Evolutionary conservation across 2,113 vertebrate genomes (phyloP), one percentile per base, ranked within the genome.

Genomic region (Gavia stellata): DNA sequence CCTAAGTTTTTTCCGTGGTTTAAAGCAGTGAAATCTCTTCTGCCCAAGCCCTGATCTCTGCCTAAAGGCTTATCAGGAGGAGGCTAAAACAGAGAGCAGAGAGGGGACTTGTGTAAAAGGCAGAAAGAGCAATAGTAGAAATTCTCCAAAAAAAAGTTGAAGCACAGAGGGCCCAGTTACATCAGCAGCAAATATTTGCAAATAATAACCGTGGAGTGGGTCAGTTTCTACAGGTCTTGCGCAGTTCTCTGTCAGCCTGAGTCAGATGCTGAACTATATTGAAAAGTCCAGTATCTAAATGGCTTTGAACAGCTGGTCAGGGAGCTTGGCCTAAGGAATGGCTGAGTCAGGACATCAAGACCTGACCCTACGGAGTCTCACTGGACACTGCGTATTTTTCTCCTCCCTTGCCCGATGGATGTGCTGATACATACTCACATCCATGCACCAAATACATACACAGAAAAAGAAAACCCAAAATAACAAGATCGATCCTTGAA

Each of bases 401-500:
- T 85, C 23, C 50, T 71, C 47, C 52, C 25, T 79, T 74, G 50
- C 17, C 23, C 55, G 36, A 62, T 3, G 36, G 42, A 28, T 49
- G 45, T 21, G 34, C 25, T 4, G 16, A 23, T 66, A 34, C 23
- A 36, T 29, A 23, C 18, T 74, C 31, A 52, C 8, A 71, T 14
- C 7, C 33, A 47, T 4, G 40, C 47, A 83, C 14, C 63, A 61
- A 89, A 81, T 5, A 14, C 15, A 44, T 6, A 12, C 49, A 68
- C 5, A 52, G 13, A 19, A 14, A 56, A 55, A 17, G n/a, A n/a
- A 34, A 25, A 0, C 0, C n/a, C 36, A 38, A 53, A 29, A 36
- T 10, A 25, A 17, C 19, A 78, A 70, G 53, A 52, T 33, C 17
- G 53, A 52, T 33, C 17, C 34, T 81, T 50, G 9, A 55, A 56